Evolutionary conservation across 2,888 invertebrate genomes (phyloP).

Genomic region (Hydropsyche betteni): DNA sequence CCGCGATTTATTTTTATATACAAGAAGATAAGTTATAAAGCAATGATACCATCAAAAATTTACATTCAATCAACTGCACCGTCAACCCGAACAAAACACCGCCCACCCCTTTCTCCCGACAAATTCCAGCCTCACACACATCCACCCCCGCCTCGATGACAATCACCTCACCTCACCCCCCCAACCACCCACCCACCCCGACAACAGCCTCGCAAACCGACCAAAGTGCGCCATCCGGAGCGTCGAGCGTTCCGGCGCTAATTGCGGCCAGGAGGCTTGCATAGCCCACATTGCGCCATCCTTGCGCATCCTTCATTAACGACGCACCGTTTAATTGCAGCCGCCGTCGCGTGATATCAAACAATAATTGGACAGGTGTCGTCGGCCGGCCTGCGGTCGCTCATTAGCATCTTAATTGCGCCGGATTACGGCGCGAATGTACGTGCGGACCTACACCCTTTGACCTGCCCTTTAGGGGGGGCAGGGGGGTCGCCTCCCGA

Average conservation of each 20-base stretch:
- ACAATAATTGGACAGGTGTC: conserved; percentile 51
- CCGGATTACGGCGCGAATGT: conserved; percentile 24
- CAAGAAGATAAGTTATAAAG: too few species aligned
- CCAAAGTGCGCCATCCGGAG: too few species aligned
- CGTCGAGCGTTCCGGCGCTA: background rate
- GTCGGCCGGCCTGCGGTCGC: conserved; percentile 44
- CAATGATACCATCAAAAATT: too few species aligned
- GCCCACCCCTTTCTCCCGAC: too few species aligned
- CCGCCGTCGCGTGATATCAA: conserved; percentile 48
- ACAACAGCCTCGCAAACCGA: too few species aligned
- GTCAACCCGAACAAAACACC: too few species aligned
- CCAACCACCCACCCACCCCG: too few species aligned
- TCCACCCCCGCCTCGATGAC: too few species aligned
- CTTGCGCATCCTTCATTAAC: conserved; percentile 45
- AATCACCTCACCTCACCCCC: too few species aligned
- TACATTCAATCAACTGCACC: too few species aligned
- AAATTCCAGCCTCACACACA: too few species aligned
- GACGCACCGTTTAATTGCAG: conserved; percentile 47
- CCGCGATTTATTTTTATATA: too few species aligned
- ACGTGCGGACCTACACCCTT: conserved; percentile 10
- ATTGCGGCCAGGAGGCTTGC: background rate
- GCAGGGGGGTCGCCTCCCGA: background rate
- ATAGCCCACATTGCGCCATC: background rate
- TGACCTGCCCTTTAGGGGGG: background rate
- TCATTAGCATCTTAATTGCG: conserved; percentile 51